Evolutionary conservation across 2,888 invertebrate species (phyloP).

Genomic region (Uloborus plumipes): DNA sequence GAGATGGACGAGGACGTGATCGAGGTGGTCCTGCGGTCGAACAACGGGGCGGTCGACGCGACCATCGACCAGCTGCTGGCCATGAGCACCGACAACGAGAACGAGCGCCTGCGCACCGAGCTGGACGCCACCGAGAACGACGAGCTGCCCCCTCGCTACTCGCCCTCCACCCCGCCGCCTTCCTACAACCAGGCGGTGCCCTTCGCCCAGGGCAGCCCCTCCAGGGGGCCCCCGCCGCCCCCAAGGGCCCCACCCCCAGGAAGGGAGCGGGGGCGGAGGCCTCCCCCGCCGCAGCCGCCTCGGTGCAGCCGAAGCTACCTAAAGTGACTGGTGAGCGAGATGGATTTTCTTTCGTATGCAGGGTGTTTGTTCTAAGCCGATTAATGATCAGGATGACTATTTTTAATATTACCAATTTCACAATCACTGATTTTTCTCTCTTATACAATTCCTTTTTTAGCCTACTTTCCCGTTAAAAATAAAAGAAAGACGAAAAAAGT

Average conservation of each 20-base stretch:
- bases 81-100: slow-evolving; percentile 88
- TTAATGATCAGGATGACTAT: too few species aligned
- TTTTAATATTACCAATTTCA: too few species aligned
- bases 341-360: too few species aligned
- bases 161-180: slow-evolving; percentile 68
- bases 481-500: too few species aligned
- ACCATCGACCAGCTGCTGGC: slow-evolving; percentile 91
- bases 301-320: not conserved
- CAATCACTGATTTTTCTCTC: too few species aligned
- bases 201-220: slow-evolving; percentile 54
- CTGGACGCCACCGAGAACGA: slow-evolving; percentile 67
- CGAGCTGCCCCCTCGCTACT: slow-evolving; percentile 66
- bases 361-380: too few species aligned
- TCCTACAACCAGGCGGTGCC: slow-evolving; percentile 68
- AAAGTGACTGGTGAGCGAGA: not conserved
- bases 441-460: too few species aligned
- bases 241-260: slow-evolving; percentile 9
- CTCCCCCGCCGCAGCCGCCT: not conserved
- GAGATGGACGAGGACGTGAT: slow-evolving; percentile 90
- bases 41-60: slow-evolving; percentile 82
- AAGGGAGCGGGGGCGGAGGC: not conserved
- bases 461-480: too few species aligned
- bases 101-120: slow-evolving; percentile 81
- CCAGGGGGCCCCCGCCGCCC: slow-evolving; percentile 33
- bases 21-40: slow-evolving; percentile 76